Evolutionary conservation across 2,888 invertebrate genomes (phyloP), one percentile per base, ranked within the genome.

Genomic region (Eupithecia inturbata): DNA sequence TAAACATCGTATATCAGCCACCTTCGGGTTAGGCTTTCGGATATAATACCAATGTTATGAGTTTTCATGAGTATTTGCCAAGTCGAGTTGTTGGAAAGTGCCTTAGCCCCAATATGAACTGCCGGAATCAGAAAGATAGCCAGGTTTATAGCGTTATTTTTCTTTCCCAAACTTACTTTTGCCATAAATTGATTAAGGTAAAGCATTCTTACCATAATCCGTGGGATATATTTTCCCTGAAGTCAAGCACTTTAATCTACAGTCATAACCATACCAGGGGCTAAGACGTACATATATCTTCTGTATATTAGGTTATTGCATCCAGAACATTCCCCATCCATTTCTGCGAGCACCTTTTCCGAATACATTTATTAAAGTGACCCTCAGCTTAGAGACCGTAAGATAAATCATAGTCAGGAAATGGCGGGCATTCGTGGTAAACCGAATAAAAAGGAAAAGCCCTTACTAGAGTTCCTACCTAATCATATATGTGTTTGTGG

Each of bases 311-410:
- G 86, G 86, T 91, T 90, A 91, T 91, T 91, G 89, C 91, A 90
- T 90, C 86, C 85, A 88, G 88, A 89, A 88, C 88, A 88, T 88
- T 87, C 84, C 83, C 87, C 91, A 89, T 91, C 90, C 85, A 91
- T 91, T 91, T 90, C 85, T 84, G 82, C 84, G 86, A 88, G 89
- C 89, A 90, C 90, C 91, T 91, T 91, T 85, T 89, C 92, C 89
- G 88, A 92, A 93, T 91, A 92, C 91, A 93, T 94, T 93, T 93
- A 93, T 93, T 92, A 93, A 93, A 93, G 91, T 92, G 94, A 94
- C 93, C 93, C 93, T 87, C 89, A 88, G 91, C 90, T 90, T 88
- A 88, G 88, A 89, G 87, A 85, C 90, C 89, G 90, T 89, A 81
- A 91, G 88, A 93, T 94, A 94, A 93, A 94, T 94, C 93, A 94